Evolutionary conservation across 2,888 invertebrate species (phyloP).

Genomic region (Ethmia dodecea): DNA sequence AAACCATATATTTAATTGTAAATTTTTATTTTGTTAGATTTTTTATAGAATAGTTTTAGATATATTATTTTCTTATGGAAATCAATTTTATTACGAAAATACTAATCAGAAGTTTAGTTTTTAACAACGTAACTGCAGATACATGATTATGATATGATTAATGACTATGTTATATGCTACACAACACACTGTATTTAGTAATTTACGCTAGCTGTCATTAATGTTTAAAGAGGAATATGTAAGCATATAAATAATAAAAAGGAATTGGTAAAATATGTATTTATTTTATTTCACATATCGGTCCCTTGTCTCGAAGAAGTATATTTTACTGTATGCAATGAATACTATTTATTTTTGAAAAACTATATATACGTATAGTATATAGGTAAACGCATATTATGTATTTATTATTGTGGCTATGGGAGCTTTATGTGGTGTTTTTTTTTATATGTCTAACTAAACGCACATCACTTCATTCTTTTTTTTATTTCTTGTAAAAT

Average conservation of each 20-base stretch:
- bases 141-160: neutral
- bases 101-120: conserved; percentile 7
- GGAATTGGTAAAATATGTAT: conserved; percentile 58
- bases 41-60: conserved; percentile 37
- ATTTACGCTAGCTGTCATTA: conserved; percentile 46
- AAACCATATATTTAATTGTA: conserved; percentile 56
- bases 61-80: conserved; percentile 27
- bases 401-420: too few relatives aligned
- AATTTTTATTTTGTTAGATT: conserved; percentile 66
- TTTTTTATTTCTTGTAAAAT: too few relatives aligned
- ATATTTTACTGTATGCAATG: too few relatives aligned
- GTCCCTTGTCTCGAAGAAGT: too few relatives aligned
- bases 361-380: too few relatives aligned
- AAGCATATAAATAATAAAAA: conserved; percentile 59
- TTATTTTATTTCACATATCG: conserved; percentile 24
- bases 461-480: too few relatives aligned
- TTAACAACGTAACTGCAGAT: conserved; percentile 2
- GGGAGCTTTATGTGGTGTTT: too few relatives aligned
- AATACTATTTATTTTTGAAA: too few relatives aligned
- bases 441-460: too few relatives aligned
- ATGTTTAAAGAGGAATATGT: conserved; percentile 50
- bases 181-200: conserved; percentile 28
- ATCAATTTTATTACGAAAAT: too few relatives aligned
- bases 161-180: neutral
- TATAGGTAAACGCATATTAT: too few relatives aligned